These are phyloP conservation scores for Trichosurus vulpecula DNA, from an alignment of 2,797 vertebrate genomes.

Conservation along the genomic window DNA sequence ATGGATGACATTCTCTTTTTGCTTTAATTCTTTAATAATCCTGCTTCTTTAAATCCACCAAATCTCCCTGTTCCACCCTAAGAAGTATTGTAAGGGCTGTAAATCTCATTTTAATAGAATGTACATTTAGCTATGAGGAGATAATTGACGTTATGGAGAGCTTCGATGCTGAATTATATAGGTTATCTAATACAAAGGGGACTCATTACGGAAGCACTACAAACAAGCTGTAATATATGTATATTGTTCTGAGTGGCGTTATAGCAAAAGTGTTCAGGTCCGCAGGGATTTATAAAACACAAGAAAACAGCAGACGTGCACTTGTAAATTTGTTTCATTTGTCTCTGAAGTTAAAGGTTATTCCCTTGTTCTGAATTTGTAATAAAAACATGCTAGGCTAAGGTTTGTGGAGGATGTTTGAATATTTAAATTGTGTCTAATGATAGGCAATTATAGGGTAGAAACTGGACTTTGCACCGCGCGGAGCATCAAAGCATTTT, in stretches of 20 bases:
- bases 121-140: slow-evolving; percentile 89
- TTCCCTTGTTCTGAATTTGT: slow-evolving; percentile 93
- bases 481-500: slow-evolving; percentile 78
- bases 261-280: slow-evolving; percentile 87
- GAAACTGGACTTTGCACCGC: slow-evolving; percentile 83
- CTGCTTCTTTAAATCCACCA: slow-evolving; percentile 83
- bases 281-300: slow-evolving; percentile 88
- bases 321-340: slow-evolving; percentile 91
- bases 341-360: slow-evolving; percentile 93
- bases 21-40: slow-evolving; percentile 74
- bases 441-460: slow-evolving; percentile 88
- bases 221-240: slow-evolving; percentile 91
- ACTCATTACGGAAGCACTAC: slow-evolving; percentile 89
- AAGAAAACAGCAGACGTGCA: slow-evolving; percentile 90
- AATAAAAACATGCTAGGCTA: slow-evolving; percentile 89
- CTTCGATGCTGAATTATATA: slow-evolving; percentile 85
- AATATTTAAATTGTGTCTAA: slow-evolving; percentile 89
- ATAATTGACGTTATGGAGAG: slow-evolving; percentile 89
- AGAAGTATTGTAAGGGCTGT: slow-evolving; percentile 83
- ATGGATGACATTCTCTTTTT: slow-evolving; percentile 77
- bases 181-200: slow-evolving; percentile 89
- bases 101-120: slow-evolving; percentile 87
- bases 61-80: slow-evolving; percentile 80
- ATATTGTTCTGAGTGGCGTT: slow-evolving; percentile 89
- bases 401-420: slow-evolving; percentile 87